Conservation (phyloP, 1,140 invertebrate genomes). For the Hetaerina americana region DNA sequence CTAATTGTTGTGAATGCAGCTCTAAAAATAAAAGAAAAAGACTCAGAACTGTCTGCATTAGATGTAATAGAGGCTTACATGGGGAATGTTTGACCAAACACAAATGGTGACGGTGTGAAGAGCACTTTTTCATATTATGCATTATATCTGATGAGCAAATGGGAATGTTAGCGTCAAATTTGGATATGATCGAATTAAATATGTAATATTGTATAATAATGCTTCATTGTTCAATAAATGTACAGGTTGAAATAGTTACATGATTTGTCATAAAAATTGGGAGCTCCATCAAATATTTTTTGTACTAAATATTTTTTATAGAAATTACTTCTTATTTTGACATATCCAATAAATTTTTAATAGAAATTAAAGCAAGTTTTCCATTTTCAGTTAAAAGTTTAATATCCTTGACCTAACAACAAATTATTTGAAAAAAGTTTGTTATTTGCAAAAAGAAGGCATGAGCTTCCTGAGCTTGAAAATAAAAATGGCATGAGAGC, state of each 20-base stretch:
- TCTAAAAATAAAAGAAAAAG: background rate
- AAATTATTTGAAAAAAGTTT: background rate
- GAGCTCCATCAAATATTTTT: background rate
- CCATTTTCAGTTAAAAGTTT: background rate
- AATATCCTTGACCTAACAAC: background rate
- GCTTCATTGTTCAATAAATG: background rate
- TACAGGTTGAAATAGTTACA: background rate
- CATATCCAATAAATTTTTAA: background rate
- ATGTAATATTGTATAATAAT: background rate
- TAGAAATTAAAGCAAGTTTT: background rate
- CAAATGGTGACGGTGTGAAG: no score
- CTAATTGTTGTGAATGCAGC: background rate
- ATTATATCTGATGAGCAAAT: background rate
- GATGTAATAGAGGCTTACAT: no score
- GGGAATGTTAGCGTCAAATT: background rate
- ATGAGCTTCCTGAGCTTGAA: background rate
- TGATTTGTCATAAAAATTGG: background rate
- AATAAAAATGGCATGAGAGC: background rate
- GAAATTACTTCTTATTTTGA: background rate
- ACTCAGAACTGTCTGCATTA: background rate
- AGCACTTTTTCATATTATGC: background rate
- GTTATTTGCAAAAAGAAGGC: background rate
- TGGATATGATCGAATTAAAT: background rate
- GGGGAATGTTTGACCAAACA: no score
- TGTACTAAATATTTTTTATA: background rate